Percentiles rank a stretch among this genome's conserved stretches.
These are phyloP conservation scores for Apodemia hepburni DNA, from an alignment of 2,888 invertebrate genomes.

Conservation along the genomic window DNA sequence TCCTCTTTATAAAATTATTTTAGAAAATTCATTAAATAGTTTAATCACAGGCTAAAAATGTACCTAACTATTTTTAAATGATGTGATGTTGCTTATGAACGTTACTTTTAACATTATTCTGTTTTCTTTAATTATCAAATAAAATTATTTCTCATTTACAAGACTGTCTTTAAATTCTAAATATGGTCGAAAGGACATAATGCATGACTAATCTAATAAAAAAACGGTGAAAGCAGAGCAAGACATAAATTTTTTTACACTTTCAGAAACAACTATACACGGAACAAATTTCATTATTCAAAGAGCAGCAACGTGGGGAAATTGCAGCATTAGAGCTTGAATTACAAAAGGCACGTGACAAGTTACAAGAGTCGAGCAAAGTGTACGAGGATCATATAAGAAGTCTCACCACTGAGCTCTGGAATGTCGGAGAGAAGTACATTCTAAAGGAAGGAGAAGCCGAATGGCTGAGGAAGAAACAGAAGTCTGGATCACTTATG, in stretches of 20 bases:
- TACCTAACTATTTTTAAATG: too few relatives aligned
- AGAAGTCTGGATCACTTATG: slow-evolving; percentile 62
- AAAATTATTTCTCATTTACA: too few relatives aligned
- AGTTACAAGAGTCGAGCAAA: slow-evolving; percentile 53
- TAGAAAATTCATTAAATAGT: too few relatives aligned
- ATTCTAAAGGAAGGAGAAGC: slow-evolving; percentile 79
- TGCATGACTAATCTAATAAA: background rate
- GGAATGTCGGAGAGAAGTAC: slow-evolving; percentile 82
- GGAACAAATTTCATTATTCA: slow-evolving; percentile 78
- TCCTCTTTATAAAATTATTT: too few relatives aligned
- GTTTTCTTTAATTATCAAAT: too few relatives aligned
- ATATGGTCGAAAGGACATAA: background rate
- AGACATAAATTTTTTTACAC: background rate
- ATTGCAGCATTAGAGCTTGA: slow-evolving; percentile 66
- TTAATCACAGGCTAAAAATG: too few relatives aligned
- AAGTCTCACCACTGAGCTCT: slow-evolving; percentile 77
- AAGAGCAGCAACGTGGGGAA: slow-evolving; percentile 76
- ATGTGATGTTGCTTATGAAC: too few relatives aligned
- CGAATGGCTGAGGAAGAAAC: slow-evolving; percentile 65
- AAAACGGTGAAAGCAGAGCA: background rate
- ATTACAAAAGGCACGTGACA: slow-evolving; percentile 75
- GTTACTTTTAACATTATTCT: too few relatives aligned
- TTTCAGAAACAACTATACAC: slow-evolving; percentile 82
- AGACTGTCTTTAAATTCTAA: background rate
- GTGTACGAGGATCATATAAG: slow-evolving; percentile 63